A percentile compares a stretch with the other conserved stretches of the same genome.
Conservation (phyloP, 1,140 invertebrate genomes). For the Cardiocondyla obscurior region DNA sequence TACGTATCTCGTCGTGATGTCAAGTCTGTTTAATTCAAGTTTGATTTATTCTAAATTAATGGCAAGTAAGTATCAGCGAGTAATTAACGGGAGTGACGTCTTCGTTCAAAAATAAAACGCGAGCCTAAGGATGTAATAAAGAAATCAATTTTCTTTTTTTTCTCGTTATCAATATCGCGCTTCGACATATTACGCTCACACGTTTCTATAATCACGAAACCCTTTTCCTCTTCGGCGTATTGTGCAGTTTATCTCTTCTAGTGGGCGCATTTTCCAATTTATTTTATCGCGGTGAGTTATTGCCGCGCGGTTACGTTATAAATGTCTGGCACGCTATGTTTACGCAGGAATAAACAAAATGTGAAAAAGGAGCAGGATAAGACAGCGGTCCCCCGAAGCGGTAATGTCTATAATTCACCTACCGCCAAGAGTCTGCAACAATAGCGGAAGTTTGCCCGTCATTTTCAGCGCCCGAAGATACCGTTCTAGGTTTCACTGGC, state of each 20-base stretch:
- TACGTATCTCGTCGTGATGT: not conserved
- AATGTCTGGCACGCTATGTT: slow-evolving; percentile 14
- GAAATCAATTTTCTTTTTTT: not conserved
- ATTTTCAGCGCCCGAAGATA: not conserved
- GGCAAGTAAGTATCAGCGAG: no score
- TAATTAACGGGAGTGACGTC: no score
- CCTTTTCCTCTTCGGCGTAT: not conserved
- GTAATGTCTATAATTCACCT: not conserved
- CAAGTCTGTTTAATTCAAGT: not conserved
- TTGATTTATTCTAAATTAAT: not conserved
- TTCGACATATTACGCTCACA: slow-evolving; percentile 8
- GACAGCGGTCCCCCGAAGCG: not conserved
- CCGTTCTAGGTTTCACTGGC: not conserved
- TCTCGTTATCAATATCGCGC: not conserved
- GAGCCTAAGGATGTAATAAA: not conserved
- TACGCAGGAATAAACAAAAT: slow-evolving; percentile 52
- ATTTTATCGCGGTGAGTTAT: slow-evolving; percentile 33
- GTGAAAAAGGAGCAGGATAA: slow-evolving; percentile 11
- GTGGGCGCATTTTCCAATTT: slow-evolving; percentile 25
- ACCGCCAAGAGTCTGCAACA: slow-evolving; percentile 8
- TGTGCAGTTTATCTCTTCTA: slow-evolving; percentile 7
- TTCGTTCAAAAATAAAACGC: no score
- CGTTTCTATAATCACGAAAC: not conserved
- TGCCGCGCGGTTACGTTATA: not conserved
- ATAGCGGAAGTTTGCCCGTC: slow-evolving; percentile 27